Evolutionary conservation across 2,797 vertebrate genomes (phyloP), one percentile per base, ranked within the genome.

Genomic region (Hybognathus amarus): DNA sequence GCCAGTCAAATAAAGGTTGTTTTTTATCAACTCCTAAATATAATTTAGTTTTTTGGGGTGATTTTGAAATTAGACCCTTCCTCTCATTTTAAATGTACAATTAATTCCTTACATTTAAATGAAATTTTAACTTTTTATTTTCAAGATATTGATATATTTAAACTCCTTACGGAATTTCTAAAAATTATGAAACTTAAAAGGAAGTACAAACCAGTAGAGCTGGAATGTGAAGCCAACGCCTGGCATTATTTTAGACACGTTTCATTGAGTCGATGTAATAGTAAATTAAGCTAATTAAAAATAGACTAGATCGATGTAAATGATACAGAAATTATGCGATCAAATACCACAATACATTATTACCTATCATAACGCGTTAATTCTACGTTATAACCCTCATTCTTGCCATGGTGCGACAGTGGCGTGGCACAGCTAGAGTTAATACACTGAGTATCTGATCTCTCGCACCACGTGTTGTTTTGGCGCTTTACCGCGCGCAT

Each of bases 391-490:
- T 67, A 54, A 54, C 36, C 15, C 9, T 12, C 24, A 12, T 27
- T 59, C n/a, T 27, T 6, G 27, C 15, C 13, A 1, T 5, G 15
- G 4, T 11, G 8, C 8, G 30, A 2, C 56, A 63, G 69, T 64
- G 69, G 54, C 56, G n/a, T 50, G 69, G 68, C 56, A 73, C 24
- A 2, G 56, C 69, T 73, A 73, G 79, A 59, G 52, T 70, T 45
- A 10, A 12, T 33, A 24, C n/a, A 4, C 61, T 4, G 18, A 11
- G 79, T 2, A 1, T 74, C 30, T 2, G 47, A 33, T 56, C 36
- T 52, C 61, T 64, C 71, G 30, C 24, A 76, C 33, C 80, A 82
- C 80, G 71, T 82, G 80, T 68, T 76, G 80, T 82, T 82, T 76
- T 76, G 80, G 61, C 71, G 61, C 69, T 66, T 74, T 18, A 38